These are phyloP conservation scores for Creontiades dilutus DNA, from an alignment of 2,888 invertebrate species.

Conservation along the genomic window DNA sequence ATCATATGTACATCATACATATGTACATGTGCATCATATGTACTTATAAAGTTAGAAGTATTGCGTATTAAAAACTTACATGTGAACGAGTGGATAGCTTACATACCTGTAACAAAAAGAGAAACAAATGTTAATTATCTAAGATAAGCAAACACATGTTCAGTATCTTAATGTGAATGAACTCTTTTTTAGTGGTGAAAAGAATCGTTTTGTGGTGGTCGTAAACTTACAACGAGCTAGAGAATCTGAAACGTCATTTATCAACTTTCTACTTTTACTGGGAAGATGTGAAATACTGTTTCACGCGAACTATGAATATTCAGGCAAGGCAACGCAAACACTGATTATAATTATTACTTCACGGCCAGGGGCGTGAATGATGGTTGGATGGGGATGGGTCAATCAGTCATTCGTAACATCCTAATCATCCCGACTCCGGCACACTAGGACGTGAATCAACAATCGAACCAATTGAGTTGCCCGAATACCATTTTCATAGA, in stretches of 20 bases:
- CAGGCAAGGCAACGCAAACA: background rate
- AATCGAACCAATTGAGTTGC: background rate
- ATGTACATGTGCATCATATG: too few relatives aligned
- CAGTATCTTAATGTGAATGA: too few relatives aligned
- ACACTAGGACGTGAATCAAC: constrained; percentile 12
- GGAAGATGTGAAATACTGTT: constrained; percentile 9
- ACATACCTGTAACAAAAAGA: constrained; percentile 18
- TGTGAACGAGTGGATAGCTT: background rate
- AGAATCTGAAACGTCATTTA: background rate
- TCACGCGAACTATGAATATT: background rate
- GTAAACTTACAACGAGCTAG: background rate
- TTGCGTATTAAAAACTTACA: background rate
- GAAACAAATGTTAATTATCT: background rate
- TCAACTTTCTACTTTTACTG: background rate
- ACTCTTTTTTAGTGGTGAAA: too few relatives aligned
- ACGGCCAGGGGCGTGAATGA: background rate
- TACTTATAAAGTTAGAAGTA: too few relatives aligned
- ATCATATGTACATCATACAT: too few relatives aligned
- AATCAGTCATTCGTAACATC: constrained; percentile 51
- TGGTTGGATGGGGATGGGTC: background rate
- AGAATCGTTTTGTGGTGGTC: too few relatives aligned
- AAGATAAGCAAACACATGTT: too few relatives aligned
- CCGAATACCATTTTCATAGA: background rate
- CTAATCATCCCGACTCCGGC: constrained; percentile 18
- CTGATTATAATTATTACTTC: constrained; percentile 40